Evolutionary conservation across 2,888 invertebrate genomes (phyloP).

Genomic region (Chrysodeixis includens): DNA sequence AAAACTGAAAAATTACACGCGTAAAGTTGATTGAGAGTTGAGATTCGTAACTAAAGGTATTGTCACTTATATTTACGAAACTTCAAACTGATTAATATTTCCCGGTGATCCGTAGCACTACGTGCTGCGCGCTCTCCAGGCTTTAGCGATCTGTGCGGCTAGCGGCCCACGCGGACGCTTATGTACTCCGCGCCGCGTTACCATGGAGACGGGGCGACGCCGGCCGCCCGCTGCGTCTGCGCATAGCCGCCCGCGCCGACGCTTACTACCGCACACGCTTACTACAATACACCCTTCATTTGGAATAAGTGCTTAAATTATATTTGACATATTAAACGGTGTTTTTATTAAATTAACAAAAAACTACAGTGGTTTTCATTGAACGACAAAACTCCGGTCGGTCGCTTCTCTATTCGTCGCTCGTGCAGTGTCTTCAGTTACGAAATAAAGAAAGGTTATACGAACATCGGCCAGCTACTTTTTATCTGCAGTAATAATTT

Average conservation of each 20-base stretch:
- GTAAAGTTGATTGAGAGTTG: slow-evolving; percentile 66
- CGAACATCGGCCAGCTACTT: slow-evolving; percentile 77
- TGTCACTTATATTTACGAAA: slow-evolving; percentile 87
- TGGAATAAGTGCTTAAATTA: slow-evolving; percentile 39
- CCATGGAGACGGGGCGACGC: slow-evolving; percentile 85
- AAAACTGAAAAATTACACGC: slow-evolving; percentile 78
- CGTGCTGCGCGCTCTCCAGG: slow-evolving; percentile 87
- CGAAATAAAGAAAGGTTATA: slow-evolving; percentile 83
- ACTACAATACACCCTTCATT: slow-evolving; percentile 50
- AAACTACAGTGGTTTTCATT: slow-evolving; percentile 45
- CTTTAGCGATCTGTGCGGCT: slow-evolving; percentile 79
- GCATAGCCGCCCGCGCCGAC: slow-evolving; percentile 54
- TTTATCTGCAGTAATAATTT: slow-evolving; percentile 88
- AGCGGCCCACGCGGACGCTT: slow-evolving; percentile 71
- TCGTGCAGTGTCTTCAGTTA: slow-evolving; percentile 75
- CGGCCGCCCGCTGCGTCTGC: slow-evolving; percentile 71
- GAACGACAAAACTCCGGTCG: slow-evolving; percentile 37
- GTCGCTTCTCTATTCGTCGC: slow-evolving; percentile 50
- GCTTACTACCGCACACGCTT: slow-evolving; percentile 50
- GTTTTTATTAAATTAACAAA: slow-evolving; percentile 42
- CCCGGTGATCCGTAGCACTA: slow-evolving; percentile 87
- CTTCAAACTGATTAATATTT: slow-evolving; percentile 78
- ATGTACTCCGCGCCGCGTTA: slow-evolving; percentile 78
- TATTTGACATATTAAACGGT: slow-evolving; percentile 37
- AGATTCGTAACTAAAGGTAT: slow-evolving; percentile 87